Evolutionary conservation across 2,113 vertebrate genomes (phyloP).

Genomic region (Ophiodon elongatus): DNA sequence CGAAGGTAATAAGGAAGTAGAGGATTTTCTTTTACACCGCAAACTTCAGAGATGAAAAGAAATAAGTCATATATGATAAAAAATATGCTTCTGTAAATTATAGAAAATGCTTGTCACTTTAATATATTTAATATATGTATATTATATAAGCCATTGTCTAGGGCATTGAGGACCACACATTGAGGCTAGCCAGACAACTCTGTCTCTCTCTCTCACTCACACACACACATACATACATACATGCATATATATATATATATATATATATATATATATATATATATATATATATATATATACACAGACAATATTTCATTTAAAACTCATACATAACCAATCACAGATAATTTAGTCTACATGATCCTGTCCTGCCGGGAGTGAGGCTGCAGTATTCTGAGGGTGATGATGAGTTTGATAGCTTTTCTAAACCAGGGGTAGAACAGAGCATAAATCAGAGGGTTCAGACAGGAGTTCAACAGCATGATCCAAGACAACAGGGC

Average conservation of each 20-base stretch:
- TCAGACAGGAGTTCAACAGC: constrained; percentile 53
- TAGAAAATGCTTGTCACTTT: background rate
- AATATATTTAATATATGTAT: background rate
- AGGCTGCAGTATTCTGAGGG: constrained; percentile 41
- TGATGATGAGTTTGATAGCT: constrained; percentile 70
- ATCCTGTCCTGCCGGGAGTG: constrained; percentile 12
- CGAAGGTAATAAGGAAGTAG: too few species aligned
- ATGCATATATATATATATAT: too few species aligned
- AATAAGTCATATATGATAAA: background rate
- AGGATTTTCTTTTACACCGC: background rate
- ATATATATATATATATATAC: too few species aligned
- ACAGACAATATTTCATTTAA: background rate
- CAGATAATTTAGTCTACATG: constrained; percentile 3
- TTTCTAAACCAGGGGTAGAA: constrained; percentile 74
- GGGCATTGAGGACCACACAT: background rate
- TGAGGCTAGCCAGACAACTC: background rate
- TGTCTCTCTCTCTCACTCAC: too few species aligned
- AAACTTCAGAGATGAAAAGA: background rate
- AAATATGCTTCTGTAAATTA: background rate
- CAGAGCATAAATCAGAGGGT: constrained; percentile 66
- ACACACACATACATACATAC: background rate
- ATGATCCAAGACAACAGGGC: constrained; percentile 48
- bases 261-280: too few species aligned
- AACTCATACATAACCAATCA: background rate
- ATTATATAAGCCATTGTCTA: background rate